Evolutionary conservation across 2,888 invertebrate species (phyloP), one percentile per base, ranked within the genome.

Genomic region (Alloscopus bannaensis): DNA sequence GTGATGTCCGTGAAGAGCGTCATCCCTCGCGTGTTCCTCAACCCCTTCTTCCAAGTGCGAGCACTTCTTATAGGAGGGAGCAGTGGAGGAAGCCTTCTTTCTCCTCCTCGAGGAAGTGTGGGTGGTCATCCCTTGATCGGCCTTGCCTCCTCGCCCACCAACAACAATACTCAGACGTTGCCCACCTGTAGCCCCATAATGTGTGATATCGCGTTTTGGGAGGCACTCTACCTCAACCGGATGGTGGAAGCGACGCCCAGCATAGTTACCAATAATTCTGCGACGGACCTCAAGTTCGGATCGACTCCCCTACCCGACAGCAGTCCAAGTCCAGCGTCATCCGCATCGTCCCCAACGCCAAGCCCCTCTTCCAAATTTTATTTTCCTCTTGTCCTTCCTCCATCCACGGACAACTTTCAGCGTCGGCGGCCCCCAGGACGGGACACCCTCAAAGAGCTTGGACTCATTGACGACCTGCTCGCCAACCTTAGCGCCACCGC

Each of bases 171-270:
- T 85, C 40, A 73, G 29, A 20, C 84, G 70, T 42, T 84, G 73
- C 47, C 75, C 70, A 42, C 60, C 24, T 84, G 81, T 47, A 84
- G 81, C 45, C 66, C 81, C 3, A 47, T 73, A 13, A 81, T 84
- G 80, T 76, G 81, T 60, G 82, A 85, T 76, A 64, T 85, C 4
- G 29, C 76, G 3, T 77, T 85, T 28, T 85, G 85, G 85, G 66
- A 73, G 8, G 75, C 70, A 13, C 59, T 85, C 4, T 85, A 83
- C 57, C 65, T 84, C n/a, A 70, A 81, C 59, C 42, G 84, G 20
- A 81, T 78, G 0, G 42, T 77, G 0, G 82, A 83, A 60, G 42
- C 70, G 2, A 75, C 45, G 8, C 68, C 80, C 4, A 75, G 75
- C 36, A 79, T 69, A 45, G 73, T 72, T 52, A 47, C 65, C 26